These are phyloP conservation scores for Trissolcus brochymenae DNA, from an alignment of 2,888 invertebrate genomes.

Conservation along the genomic window DNA sequence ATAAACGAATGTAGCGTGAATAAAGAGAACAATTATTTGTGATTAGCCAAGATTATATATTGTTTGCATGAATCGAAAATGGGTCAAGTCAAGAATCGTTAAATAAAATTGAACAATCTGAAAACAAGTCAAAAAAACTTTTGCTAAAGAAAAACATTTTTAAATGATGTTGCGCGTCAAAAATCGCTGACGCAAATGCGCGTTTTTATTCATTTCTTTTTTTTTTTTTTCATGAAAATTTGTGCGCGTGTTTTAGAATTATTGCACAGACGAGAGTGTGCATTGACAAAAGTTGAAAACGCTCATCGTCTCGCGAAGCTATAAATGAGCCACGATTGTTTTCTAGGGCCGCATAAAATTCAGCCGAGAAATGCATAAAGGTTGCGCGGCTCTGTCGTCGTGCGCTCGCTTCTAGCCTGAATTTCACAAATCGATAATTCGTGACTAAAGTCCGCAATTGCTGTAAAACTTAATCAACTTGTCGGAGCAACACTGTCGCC, in stretches of 20 bases:
- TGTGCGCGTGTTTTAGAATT: background rate
- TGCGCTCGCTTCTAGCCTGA: slow-evolving; percentile 57
- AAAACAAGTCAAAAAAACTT: background rate
- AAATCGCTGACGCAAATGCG: background rate
- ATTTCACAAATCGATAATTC: slow-evolving; percentile 59
- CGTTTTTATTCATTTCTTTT: background rate
- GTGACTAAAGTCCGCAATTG: slow-evolving; percentile 59
- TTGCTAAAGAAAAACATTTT: too few species aligned
- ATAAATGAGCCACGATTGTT: slow-evolving; percentile 34
- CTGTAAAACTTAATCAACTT: slow-evolving; percentile 57
- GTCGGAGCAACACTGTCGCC: slow-evolving; percentile 47
- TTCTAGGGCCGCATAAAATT: slow-evolving; percentile 48
- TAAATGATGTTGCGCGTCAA: background rate
- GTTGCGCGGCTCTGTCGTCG: slow-evolving; percentile 51
- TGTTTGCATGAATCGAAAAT: slow-evolving; percentile 1
- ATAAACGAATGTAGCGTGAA: background rate
- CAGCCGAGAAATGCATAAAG: slow-evolving; percentile 53
- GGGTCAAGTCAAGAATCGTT: background rate
- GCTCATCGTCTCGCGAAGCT: slow-evolving; percentile 18
- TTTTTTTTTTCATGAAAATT: background rate
- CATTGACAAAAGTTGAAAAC: slow-evolving; percentile 25
- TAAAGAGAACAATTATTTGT: slow-evolving; percentile 1
- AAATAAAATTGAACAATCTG: background rate
- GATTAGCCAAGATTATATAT: background rate
- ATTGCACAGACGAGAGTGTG: background rate